Percentiles rank a stretch among this genome's conserved stretches.
phyloP scores from a whole-genome alignment of 2,888 invertebrate species.

The Sminthurides aquaticus region DNA sequence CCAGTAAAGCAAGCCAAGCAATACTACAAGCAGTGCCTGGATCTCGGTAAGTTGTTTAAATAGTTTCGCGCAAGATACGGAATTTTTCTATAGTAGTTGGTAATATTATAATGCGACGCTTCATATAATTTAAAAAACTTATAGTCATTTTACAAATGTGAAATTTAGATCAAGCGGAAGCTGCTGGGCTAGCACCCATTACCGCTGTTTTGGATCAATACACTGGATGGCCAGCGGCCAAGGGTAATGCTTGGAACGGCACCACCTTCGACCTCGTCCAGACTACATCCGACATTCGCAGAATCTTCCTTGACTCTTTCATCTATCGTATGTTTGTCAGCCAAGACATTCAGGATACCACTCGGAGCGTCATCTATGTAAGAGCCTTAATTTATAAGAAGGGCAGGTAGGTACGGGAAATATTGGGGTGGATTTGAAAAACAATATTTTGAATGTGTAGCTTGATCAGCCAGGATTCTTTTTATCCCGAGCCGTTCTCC shows the following conservation, averaged over 20 bases:
- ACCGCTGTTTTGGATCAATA: conserved; percentile 10
- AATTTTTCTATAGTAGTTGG: no score
- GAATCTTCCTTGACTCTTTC: conserved; percentile 21
- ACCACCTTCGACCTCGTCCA: conserved; percentile 21
- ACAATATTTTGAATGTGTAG: no score
- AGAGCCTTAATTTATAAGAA: not conserved
- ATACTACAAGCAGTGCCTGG: conserved; percentile 29
- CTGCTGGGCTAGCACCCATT: conserved; percentile 24
- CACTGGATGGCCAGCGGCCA: conserved; percentile 24
- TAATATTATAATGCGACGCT: no score
- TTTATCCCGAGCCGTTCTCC: conserved; percentile 11
- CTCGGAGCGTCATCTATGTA: conserved; percentile 29
- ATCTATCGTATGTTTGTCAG: conserved; percentile 26
- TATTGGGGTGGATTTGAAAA: not conserved
- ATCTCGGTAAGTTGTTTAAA: conserved; percentile 18
- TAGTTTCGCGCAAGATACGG: no score
- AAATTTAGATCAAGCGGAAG: conserved; percentile 3
- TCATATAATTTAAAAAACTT: no score
- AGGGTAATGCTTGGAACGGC: conserved; percentile 11
- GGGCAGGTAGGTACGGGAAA: not conserved
- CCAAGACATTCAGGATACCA: conserved; percentile 33
- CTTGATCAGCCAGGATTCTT: conserved; percentile 22
- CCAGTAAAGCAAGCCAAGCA: conserved; percentile 39
- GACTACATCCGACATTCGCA: conserved; percentile 20
- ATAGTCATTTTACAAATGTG: no score